phyloP scores from a whole-genome alignment of 2,113 vertebrate species.

The Phocoena sinus region DNA sequence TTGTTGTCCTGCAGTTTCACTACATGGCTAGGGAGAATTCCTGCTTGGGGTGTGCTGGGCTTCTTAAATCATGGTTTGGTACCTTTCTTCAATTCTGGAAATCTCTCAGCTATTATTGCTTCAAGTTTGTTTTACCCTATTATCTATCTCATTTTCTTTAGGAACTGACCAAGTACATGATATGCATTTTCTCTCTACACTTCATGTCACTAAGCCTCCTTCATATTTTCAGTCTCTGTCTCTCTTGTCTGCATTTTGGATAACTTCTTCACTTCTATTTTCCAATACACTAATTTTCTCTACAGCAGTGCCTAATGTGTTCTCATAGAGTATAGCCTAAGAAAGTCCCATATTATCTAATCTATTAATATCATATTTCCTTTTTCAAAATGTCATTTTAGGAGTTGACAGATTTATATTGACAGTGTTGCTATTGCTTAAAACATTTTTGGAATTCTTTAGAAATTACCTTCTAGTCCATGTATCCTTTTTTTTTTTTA shows the following conservation, averaged over 20 bases:
- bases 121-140: not conserved
- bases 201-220: not conserved
- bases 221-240: conserved; percentile 22
- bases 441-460: conserved; percentile 18
- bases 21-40: not conserved
- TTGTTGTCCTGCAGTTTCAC: not conserved
- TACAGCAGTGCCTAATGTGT: not conserved
- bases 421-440: not conserved
- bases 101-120: not conserved
- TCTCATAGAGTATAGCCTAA: not conserved
- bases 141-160: not conserved
- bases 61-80: not conserved
- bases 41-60: not conserved
- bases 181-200: not conserved
- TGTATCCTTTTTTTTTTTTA: conserved; percentile 1
- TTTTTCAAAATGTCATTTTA: conserved; percentile 25
- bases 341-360: not conserved
- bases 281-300: not conserved
- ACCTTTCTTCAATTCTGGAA: not conserved
- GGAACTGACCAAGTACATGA: not conserved
- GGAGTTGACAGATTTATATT: conserved; percentile 1
- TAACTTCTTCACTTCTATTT: conserved; percentile 36
- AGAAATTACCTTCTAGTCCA: not conserved
- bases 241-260: not conserved
- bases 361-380: not conserved